Conservation (phyloP, 2,113 vertebrate species). For the Myotis brandtii region DNA sequence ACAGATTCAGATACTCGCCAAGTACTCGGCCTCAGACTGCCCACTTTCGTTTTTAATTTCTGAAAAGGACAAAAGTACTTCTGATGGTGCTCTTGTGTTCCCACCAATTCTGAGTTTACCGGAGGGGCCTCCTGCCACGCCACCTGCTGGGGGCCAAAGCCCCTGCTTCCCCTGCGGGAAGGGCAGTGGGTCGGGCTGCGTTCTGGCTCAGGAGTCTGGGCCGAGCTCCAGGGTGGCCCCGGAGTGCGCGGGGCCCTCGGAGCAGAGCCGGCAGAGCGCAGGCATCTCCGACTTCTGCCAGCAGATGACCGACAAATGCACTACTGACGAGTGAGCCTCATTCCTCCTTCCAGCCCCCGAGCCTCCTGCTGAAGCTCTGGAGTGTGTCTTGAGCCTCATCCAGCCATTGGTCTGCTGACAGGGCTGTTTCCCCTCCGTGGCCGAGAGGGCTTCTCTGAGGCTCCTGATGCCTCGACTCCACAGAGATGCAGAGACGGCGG, state of each 20-base stretch:
- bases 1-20: slow-evolving; percentile 92
- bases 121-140: slow-evolving; percentile 78
- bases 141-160: slow-evolving; percentile 70
- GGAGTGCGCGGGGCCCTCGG: not conserved
- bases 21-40: slow-evolving; percentile 91
- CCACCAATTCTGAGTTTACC: slow-evolving; percentile 61
- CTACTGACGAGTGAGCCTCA: slow-evolving; percentile 85
- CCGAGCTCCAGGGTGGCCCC: not conserved
- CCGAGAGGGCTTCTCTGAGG: not conserved
- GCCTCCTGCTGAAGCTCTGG: slow-evolving; percentile 18
- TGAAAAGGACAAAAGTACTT: slow-evolving; percentile 81
- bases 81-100: slow-evolving; percentile 66
- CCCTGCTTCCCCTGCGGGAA: slow-evolving; percentile 59
- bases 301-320: slow-evolving; percentile 89
- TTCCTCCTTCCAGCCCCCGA: not conserved
- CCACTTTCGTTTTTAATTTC: slow-evolving; percentile 90
- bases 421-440: not conserved
- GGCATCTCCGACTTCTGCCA: slow-evolving; percentile 89
- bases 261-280: slow-evolving; percentile 77
- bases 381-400: not conserved
- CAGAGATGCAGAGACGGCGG: not conserved
- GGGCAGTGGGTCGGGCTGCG: not conserved
- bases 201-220: slow-evolving; percentile 53
- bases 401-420: not conserved
- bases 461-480: not conserved